Conservation (phyloP, 2,888 invertebrate genomes). For the Epsilonema sp. region DNA sequence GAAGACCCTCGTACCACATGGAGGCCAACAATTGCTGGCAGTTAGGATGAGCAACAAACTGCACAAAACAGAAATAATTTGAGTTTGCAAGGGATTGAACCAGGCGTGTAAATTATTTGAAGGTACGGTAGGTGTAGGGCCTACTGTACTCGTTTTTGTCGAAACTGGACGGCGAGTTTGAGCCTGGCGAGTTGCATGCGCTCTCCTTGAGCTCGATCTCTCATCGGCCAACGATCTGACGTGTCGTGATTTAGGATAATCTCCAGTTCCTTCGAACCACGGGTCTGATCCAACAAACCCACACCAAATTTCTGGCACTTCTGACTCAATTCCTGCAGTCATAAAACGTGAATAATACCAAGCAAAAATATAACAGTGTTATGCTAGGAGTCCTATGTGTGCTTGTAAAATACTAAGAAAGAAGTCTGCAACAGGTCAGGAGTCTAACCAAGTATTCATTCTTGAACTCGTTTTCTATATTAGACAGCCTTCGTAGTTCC, state of each 20-base stretch:
- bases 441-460: constrained; percentile 63
- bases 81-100: no score
- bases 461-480: constrained; percentile 93
- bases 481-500: constrained; percentile 79
- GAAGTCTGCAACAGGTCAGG: no score
- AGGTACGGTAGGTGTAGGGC: not conserved
- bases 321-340: constrained; percentile 54
- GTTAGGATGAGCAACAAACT: constrained; percentile 92
- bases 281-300: constrained; percentile 78
- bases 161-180: constrained; percentile 81
- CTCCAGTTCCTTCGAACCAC: constrained; percentile 84
- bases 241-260: constrained; percentile 87
- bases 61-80: constrained; percentile 31
- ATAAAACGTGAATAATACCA: no score
- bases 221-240: constrained; percentile 34
- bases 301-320: constrained; percentile 94
- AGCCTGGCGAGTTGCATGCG: constrained; percentile 79
- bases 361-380: no score
- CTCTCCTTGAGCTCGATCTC: constrained; percentile 50
- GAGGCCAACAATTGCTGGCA: constrained; percentile 83
- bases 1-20: constrained; percentile 89
- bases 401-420: no score
- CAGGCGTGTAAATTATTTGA: not conserved
- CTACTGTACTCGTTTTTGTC: constrained; percentile 69
- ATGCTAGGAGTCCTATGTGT: no score